These are phyloP conservation scores for Malurus splendens DNA, from an alignment of 2,797 vertebrate genomes.

Conservation along the genomic window DNA sequence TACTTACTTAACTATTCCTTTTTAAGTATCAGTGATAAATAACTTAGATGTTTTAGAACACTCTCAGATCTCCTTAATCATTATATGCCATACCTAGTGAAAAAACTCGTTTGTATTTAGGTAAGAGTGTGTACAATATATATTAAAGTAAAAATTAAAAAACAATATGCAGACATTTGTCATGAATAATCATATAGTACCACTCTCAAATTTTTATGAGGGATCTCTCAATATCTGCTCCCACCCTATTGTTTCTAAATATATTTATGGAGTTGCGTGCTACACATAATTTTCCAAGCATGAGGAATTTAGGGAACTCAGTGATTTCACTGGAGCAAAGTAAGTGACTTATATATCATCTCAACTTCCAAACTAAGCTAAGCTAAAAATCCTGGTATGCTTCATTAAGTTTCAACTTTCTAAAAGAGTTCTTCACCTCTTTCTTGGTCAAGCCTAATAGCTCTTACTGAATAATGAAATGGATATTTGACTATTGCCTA, in stretches of 20 bases:
- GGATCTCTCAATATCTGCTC: background rate
- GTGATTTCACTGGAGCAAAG: background rate
- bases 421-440: background rate
- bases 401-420: background rate
- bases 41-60: background rate
- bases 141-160: background rate
- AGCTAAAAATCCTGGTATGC: background rate
- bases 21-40: background rate
- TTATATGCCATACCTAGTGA: background rate
- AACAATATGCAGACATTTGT: background rate
- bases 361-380: background rate
- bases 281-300: background rate
- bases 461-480: background rate
- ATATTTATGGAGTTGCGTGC: background rate
- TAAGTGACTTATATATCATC: background rate
- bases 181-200: background rate
- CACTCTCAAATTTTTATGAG: background rate
- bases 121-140: background rate
- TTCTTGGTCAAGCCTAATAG: background rate
- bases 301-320: background rate
- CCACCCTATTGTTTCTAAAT: background rate
- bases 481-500: background rate
- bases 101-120: background rate
- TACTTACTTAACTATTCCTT: slow-evolving; percentile 4
- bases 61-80: background rate